phyloP scores from a whole-genome alignment of 2,113 vertebrate species.

The Clarias gariepinus region DNA sequence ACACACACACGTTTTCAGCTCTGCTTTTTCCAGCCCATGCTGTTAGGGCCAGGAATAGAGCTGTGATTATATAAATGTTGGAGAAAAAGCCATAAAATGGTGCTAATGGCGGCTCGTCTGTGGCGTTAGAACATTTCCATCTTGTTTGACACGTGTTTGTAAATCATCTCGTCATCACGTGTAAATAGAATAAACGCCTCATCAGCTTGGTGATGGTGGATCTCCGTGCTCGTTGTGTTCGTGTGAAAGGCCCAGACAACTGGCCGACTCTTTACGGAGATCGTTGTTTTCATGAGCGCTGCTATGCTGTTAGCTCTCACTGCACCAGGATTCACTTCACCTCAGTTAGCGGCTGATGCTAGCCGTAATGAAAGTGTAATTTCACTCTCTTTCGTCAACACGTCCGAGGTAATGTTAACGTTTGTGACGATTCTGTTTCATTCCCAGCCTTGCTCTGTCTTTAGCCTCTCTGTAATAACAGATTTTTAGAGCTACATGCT shows the following conservation, averaged over 20 bases:
- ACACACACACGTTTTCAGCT: slow-evolving; percentile 5
- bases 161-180: background rate
- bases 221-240: background rate
- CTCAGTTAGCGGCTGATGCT: background rate
- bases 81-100: background rate
- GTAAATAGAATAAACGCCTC: background rate
- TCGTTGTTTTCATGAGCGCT: background rate
- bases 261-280: background rate
- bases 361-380: background rate
- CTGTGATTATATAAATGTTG: background rate
- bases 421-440: background rate
- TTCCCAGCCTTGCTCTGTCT: background rate
- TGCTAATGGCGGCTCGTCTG: background rate
- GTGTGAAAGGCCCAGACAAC: background rate
- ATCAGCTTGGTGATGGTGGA: background rate
- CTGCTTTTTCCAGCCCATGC: background rate
- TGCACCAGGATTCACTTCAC: too few species aligned
- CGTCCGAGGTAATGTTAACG: background rate
- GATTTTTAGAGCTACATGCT: background rate
- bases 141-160: background rate
- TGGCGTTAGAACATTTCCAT: background rate
- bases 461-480: background rate
- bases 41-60: background rate
- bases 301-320: background rate
- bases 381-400: background rate